Base-by-base conservation (phyloP, 2,888 invertebrate genomes). In the Leptinotarsa rubiginosa region DNA sequence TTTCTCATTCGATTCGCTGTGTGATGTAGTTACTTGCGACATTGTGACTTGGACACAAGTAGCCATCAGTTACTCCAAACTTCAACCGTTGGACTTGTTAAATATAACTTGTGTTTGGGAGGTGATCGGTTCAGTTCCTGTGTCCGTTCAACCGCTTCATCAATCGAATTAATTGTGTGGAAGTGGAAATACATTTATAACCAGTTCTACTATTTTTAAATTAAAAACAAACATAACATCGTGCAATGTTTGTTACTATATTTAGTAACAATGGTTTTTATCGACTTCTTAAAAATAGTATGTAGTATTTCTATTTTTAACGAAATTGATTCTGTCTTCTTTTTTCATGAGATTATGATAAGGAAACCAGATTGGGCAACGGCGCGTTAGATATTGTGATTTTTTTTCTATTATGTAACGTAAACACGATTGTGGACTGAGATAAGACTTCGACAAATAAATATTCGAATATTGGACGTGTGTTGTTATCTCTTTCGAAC, bases 231-330 rank as follows among this genome's bases (percentile, higher is more conserved):
- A 80, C 77, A 79, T 73, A 79, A 80, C 76, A 78, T 73, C 77
- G 70, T 78, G 81, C 79, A 81, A 80, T 84, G 81, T 82, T 83
- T 84, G 83, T 80, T 80, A 83, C 83, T 85, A 85, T 83, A 84
- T 84, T 83, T 84, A 85, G 84, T 79, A 79, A 81, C 83, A 83
- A 83, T 81, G 80, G 76, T 83, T 82, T 78, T 84, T 85, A 84
- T 84, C 85, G 84, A 84, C 81, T 81, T 84, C 82, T 84, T 85
- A 84, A 85, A 85, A 84, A 84, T 84, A 84, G 84, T 84, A 81
- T 56, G 56, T 79, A 77, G 77, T 72, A 70, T 77, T 77, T 81
- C 81, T 84, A 83, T 84, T 84, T 84, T 77, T 77, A 77, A 69
- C 76, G 47, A 49, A 76, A 77, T 68, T 77, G 67, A 77, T 77